Conservation (phyloP, 2,113 vertebrate species). For the Charina bottae region DNA sequence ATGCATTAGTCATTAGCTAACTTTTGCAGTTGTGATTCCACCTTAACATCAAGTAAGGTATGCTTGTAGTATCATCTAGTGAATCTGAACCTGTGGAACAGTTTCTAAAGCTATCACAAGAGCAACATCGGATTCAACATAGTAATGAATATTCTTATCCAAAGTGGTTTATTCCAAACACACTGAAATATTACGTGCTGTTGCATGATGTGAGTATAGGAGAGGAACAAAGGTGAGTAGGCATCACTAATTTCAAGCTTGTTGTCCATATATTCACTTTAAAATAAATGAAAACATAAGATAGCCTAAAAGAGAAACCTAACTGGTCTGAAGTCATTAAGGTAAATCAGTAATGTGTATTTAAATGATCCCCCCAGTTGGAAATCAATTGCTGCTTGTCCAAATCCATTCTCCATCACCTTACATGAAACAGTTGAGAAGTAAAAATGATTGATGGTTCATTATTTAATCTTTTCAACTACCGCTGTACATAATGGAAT, state of each 20-base stretch:
- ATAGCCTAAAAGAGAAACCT: not conserved
- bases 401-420: not conserved
- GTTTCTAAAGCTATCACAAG: constrained; percentile 94
- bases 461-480: not conserved
- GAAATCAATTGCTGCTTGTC: not conserved
- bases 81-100: constrained; percentile 91
- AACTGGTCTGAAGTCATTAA: not conserved
- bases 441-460: not conserved
- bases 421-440: not conserved
- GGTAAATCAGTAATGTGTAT: not conserved
- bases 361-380: not conserved
- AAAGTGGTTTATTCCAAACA: constrained; percentile 99
- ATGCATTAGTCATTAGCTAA: not conserved
- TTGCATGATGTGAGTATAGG: constrained; percentile 90
- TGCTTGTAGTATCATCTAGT: constrained; percentile 93
- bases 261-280: not conserved
- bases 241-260: not conserved
- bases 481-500: not conserved
- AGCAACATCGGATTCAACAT: constrained; percentile 96
- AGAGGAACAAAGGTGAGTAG: constrained; percentile 87
- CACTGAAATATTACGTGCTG: constrained; percentile 95
- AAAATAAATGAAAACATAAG: not conserved
- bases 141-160: constrained; percentile 90
- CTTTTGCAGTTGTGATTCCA: constrained; percentile 27
- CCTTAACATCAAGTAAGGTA: constrained; percentile 81